These are phyloP conservation scores for Bucorvus abyssinicus DNA, from an alignment of 2,797 vertebrate genomes.

Conservation along the genomic window DNA sequence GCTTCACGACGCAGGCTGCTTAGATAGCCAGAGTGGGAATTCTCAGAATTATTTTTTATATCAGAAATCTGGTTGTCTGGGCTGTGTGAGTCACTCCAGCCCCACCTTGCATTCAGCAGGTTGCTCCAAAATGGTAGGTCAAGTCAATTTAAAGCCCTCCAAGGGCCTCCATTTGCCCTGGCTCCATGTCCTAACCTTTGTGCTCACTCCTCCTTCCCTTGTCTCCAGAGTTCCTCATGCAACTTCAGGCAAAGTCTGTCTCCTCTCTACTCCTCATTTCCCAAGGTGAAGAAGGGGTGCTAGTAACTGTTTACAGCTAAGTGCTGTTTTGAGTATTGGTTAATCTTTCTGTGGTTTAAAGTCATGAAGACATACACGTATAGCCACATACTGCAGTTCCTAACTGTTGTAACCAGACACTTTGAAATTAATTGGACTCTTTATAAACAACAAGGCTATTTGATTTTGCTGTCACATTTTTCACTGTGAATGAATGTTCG, in stretches of 20 bases:
- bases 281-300: not conserved
- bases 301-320: not conserved
- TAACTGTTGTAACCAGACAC: not conserved
- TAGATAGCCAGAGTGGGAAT: not conserved
- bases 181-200: not conserved
- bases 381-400: not conserved
- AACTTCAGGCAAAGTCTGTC: not conserved
- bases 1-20: rapidly evolving
- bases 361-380: not conserved
- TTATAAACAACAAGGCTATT: not conserved
- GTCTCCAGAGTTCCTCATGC: rapidly evolving
- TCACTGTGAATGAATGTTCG: not conserved
- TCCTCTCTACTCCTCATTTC: not conserved
- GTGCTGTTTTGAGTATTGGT: not conserved
- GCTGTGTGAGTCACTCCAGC: not conserved
- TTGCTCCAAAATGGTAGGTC: not conserved
- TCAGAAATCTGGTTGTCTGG: not conserved
- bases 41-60: not conserved
- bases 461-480: not conserved
- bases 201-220: not conserved
- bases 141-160: not conserved
- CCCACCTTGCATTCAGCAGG: not conserved
- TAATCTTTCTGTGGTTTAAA: not conserved
- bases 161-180: not conserved
- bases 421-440: not conserved